A percentile compares a stretch with the other conserved stretches of the same genome.
Evolutionary conservation across 2,797 vertebrate genomes (phyloP).

Genomic region (Xyrichtys novacula): DNA sequence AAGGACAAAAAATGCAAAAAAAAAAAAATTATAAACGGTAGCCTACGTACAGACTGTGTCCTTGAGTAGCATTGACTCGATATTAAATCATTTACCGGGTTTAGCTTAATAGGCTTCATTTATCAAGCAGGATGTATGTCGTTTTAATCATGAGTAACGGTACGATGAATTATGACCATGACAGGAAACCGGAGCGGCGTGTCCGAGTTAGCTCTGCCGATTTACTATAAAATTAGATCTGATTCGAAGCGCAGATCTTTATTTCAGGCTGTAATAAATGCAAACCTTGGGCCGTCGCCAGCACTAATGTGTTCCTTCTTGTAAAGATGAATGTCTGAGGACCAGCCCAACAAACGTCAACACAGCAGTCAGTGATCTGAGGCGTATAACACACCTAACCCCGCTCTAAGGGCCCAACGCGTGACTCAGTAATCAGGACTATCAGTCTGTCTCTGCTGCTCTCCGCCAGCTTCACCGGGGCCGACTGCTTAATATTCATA

Average conservation of each 20-base stretch:
- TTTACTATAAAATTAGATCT: conserved; percentile 44
- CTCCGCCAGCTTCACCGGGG: conserved; percentile 30
- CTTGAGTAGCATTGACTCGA: not conserved
- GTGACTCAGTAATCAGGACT: conserved; percentile 52
- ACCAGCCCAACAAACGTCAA: conserved; percentile 28
- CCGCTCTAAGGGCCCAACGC: conserved; percentile 45
- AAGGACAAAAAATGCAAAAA: not conserved
- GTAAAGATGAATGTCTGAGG: conserved; percentile 57
- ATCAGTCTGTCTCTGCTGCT: conserved; percentile 59
- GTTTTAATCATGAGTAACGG: conserved; percentile 34
- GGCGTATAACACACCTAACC: conserved; percentile 26
- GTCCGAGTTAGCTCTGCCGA: conserved; percentile 25
- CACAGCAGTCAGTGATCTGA: conserved; percentile 31
- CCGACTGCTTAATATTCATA: conserved; percentile 61
- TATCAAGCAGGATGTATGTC: not conserved
- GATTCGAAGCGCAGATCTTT: conserved; percentile 40
- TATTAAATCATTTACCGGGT: conserved; percentile 1
- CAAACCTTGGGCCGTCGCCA: conserved; percentile 65
- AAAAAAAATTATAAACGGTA: not conserved
- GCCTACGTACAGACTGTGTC: not conserved
- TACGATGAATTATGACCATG: conserved; percentile 17
- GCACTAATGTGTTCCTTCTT: conserved; percentile 49
- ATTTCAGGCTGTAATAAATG: conserved; percentile 55
- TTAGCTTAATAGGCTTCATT: not conserved
- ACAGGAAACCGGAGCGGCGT: conserved; percentile 3